Conservation (phyloP, 2,888 invertebrate species). For the Tetranychus truncatus region DNA sequence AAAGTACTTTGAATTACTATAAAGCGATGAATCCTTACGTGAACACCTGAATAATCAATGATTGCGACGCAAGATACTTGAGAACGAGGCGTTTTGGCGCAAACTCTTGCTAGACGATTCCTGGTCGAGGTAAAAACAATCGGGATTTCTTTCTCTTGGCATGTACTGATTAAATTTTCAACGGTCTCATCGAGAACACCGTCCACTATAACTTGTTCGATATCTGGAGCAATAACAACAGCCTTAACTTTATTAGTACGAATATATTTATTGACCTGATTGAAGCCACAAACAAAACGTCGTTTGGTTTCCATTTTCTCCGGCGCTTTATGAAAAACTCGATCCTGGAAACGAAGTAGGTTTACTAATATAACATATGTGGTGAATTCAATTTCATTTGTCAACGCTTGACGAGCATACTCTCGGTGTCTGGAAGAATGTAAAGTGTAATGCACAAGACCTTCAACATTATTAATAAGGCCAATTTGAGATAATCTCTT, state of each 20-base stretch:
- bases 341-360: conserved; percentile 44
- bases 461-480: background rate
- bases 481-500: background rate
- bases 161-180: background rate
- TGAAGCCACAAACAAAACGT: conserved; percentile 44
- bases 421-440: background rate
- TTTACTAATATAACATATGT: conserved; percentile 36
- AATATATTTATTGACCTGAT: conserved; percentile 43
- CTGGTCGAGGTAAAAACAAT: background rate
- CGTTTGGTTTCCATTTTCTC: conserved; percentile 38
- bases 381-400: background rate
- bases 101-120: background rate
- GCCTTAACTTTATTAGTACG: conserved; percentile 40
- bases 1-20: background rate
- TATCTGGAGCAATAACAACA: conserved; percentile 46
- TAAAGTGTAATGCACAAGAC: background rate
- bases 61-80: background rate
- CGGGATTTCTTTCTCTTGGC: background rate
- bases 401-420: background rate
- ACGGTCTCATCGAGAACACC: conserved; percentile 29
- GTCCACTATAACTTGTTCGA: conserved; percentile 37
- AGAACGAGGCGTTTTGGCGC: background rate
- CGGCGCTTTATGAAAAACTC: conserved; percentile 42
- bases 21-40: background rate
- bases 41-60: background rate